Evolutionary conservation across 2,113 vertebrate species (phyloP).

Genomic region (Platysteira castanea): DNA sequence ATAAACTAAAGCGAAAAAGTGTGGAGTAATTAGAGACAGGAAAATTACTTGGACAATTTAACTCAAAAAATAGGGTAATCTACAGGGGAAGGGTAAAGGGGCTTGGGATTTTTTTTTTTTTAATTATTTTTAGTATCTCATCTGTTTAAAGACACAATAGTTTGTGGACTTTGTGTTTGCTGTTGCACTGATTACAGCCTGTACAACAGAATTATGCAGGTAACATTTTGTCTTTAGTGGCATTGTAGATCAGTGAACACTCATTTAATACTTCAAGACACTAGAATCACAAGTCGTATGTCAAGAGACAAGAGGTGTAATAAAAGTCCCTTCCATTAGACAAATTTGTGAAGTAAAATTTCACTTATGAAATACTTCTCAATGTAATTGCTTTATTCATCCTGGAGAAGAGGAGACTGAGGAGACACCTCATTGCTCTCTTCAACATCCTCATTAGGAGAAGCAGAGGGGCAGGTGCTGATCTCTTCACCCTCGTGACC

Average conservation of each 20-base stretch:
- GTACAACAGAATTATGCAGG: neutral
- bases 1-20: neutral
- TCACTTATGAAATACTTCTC: neutral
- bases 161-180: neutral
- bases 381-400: neutral
- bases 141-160: neutral
- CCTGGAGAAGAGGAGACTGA: neutral
- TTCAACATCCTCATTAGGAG: neutral
- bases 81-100: neutral
- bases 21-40: neutral
- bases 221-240: neutral
- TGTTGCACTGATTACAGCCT: neutral
- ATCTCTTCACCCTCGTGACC: neutral
- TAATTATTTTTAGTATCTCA: neutral
- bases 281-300: neutral
- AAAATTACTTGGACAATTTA: neutral
- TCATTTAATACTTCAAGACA: neutral
- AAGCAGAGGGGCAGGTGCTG: neutral
- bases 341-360: neutral
- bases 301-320: neutral
- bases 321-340: neutral
- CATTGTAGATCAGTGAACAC: neutral
- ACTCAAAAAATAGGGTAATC: neutral
- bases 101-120: neutral
- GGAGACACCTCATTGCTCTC: too few species aligned